A percentile compares a stretch with the other conserved stretches of the same genome.
These are phyloP conservation scores for Monopis laevigella DNA, from an alignment of 2,888 invertebrate genomes.

Conservation along the genomic window DNA sequence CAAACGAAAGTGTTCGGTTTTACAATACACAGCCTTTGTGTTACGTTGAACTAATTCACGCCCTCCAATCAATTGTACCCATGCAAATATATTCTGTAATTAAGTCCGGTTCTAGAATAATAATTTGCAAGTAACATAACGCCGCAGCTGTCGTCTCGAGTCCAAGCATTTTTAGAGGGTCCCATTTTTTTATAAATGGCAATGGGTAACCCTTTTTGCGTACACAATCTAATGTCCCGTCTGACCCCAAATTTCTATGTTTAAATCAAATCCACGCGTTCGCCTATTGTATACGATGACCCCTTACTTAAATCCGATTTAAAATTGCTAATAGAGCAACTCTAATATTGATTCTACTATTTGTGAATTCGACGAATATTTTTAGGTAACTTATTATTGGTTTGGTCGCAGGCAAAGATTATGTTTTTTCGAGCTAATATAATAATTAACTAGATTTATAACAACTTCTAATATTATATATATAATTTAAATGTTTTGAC, in stretches of 20 bases:
- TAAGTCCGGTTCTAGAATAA: conserved; percentile 3
- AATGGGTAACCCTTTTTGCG: conserved; percentile 52
- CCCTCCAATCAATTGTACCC: conserved; percentile 1
- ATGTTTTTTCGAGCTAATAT: too few species aligned
- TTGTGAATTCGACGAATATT: too few species aligned
- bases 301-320: conserved; percentile 17
- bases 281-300: conserved; percentile 26
- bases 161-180: conserved; percentile 33
- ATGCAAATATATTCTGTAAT: not conserved
- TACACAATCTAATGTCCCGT: conserved; percentile 36
- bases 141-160: conserved; percentile 40
- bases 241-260: conserved; percentile 32
- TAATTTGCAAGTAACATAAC: not conserved
- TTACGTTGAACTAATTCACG: too few species aligned
- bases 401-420: too few species aligned
- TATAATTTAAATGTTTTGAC: too few species aligned
- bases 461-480: too few species aligned
- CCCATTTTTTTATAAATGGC: conserved; percentile 17
- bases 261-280: conserved; percentile 17
- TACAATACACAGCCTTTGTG: too few species aligned
- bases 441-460: too few species aligned
- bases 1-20: too few species aligned
- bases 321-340: conserved; percentile 16
- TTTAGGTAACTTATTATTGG: too few species aligned
- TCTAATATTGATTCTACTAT: too few species aligned